phyloP scores from a whole-genome alignment of 2,113 vertebrate species.

The Bos taurus region ARS-UCD2.0 NC_037337.1:40028501-40029000 shows the following conservation, averaged over 20 bases:
- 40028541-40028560: neutral
- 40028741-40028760: neutral
- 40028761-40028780: neutral
- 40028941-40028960: neutral
- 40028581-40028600: neutral
- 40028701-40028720: constrained; percentile 26
- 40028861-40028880: neutral
- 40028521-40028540: neutral
- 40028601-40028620: neutral
- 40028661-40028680: neutral
- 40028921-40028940: neutral
- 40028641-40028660: neutral
- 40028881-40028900: neutral
- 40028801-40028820: neutral
- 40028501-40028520: neutral
- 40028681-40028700: constrained; percentile 6
- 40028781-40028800: neutral
- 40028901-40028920: neutral
- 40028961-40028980: neutral
- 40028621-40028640: neutral
- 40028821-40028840: neutral
- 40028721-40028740: neutral
- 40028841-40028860: neutral
- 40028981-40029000: neutral
- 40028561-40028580: neutral